A percentile compares a stretch with the other conserved stretches of the same genome.
Evolutionary conservation across 2,888 invertebrate genomes (phyloP).

Genomic region (Andrena camellia): DNA sequence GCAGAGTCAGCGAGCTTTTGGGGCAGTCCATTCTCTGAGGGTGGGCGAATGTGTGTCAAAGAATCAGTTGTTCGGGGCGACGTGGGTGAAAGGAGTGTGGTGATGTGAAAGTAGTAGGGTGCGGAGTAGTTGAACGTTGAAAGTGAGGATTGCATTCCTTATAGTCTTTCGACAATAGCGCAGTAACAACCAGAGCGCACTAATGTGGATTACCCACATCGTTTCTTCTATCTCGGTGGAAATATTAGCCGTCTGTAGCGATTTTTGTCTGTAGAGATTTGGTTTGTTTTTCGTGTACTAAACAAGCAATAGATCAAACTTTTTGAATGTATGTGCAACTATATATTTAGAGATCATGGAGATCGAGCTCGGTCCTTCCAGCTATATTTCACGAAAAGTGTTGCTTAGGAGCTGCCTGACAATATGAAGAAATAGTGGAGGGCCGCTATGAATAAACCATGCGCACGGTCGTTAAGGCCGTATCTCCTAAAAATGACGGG

Average conservation of each 20-base stretch:
- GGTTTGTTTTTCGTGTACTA: not conserved
- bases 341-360: not conserved
- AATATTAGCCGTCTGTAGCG: too few relatives aligned
- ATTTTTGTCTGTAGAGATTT: not conserved
- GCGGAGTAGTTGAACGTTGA: too few relatives aligned
- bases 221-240: too few relatives aligned
- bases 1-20: not conserved
- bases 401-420: constrained; percentile 11
- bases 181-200: too few relatives aligned
- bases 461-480: constrained; percentile 1
- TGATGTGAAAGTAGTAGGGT: too few relatives aligned
- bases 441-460: constrained; percentile 28
- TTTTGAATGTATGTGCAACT: not conserved
- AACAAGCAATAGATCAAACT: not conserved
- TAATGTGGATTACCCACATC: too few relatives aligned
- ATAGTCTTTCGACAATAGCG: too few relatives aligned
- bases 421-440: not conserved
- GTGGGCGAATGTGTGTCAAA: too few relatives aligned
- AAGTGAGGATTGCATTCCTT: too few relatives aligned
- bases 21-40: constrained; percentile 1
- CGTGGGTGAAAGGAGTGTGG: too few relatives aligned
- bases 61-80: too few relatives aligned
- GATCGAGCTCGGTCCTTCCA: not conserved
- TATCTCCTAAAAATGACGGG: not conserved
- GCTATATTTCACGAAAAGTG: constrained; percentile 13